These are phyloP conservation scores for Furcifer pardalis DNA, from an alignment of 2,797 vertebrate species.

Conservation along the genomic window DNA sequence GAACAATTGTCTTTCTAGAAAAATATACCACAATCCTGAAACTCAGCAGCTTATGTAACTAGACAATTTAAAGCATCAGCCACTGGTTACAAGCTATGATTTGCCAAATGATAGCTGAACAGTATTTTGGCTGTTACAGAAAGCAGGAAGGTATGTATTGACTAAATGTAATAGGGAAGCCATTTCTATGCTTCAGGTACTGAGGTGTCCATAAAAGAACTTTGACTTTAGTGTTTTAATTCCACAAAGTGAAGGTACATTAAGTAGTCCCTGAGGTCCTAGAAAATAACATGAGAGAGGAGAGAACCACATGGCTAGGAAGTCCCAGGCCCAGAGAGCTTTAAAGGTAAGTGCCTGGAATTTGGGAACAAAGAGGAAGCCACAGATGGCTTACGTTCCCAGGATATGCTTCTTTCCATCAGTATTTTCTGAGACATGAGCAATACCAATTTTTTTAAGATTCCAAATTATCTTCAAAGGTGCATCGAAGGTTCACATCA, in stretches of 20 bases:
- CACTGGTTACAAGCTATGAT: neutral
- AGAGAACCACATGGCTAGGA: neutral
- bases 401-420: neutral
- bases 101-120: neutral
- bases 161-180: neutral
- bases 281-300: neutral
- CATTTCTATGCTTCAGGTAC: neutral
- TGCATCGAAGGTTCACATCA: neutral
- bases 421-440: neutral
- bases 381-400: neutral
- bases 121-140: neutral
- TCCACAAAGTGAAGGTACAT: neutral
- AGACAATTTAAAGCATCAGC: neutral
- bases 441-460: neutral
- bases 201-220: neutral
- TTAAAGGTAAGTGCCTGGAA: neutral
- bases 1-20: neutral
- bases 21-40: neutral
- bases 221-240: neutral
- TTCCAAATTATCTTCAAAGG: neutral
- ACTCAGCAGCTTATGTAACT: too few relatives aligned
- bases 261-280: neutral
- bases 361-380: neutral
- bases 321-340: too few relatives aligned
- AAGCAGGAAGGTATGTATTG: neutral